These are phyloP conservation scores for Agrotis ipsilon DNA, from an alignment of 2,888 invertebrate genomes.

Conservation along the genomic window DNA sequence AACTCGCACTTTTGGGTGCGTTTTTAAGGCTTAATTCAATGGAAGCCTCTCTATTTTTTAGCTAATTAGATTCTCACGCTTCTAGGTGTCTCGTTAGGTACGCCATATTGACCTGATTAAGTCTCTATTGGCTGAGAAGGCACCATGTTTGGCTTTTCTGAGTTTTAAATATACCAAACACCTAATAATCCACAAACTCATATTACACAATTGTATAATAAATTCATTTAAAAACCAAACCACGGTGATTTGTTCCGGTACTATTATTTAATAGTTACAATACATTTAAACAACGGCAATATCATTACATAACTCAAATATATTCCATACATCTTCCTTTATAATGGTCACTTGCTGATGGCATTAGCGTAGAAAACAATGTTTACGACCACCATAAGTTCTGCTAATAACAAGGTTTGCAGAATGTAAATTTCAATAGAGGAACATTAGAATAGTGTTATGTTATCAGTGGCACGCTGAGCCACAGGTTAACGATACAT, in stretches of 20 bases:
- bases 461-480: constrained; percentile 28
- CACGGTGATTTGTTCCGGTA: constrained; percentile 27
- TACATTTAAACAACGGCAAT: constrained; percentile 13
- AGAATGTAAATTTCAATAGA: constrained; percentile 37
- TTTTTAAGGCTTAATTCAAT: constrained; percentile 5
- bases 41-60: neutral
- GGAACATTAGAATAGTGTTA: constrained; percentile 43
- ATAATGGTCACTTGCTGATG: constrained; percentile 29
- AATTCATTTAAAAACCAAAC: neutral
- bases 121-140: neutral
- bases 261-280: constrained; percentile 24
- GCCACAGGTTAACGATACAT: constrained; percentile 25
- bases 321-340: constrained; percentile 20
- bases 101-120: constrained; percentile 10
- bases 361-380: constrained; percentile 26
- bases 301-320: constrained; percentile 24
- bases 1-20: constrained; percentile 7
- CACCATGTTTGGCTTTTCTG: neutral
- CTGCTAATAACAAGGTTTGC: constrained; percentile 38
- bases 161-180: neutral
- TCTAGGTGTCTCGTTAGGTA: neutral
- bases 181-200: neutral
- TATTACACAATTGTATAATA: neutral
- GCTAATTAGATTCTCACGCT: constrained; percentile 21
- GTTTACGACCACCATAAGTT: constrained; percentile 42